Evolutionary conservation across 2,113 vertebrate genomes (phyloP).

Genomic region (Nycticryphes semicollaris): DNA sequence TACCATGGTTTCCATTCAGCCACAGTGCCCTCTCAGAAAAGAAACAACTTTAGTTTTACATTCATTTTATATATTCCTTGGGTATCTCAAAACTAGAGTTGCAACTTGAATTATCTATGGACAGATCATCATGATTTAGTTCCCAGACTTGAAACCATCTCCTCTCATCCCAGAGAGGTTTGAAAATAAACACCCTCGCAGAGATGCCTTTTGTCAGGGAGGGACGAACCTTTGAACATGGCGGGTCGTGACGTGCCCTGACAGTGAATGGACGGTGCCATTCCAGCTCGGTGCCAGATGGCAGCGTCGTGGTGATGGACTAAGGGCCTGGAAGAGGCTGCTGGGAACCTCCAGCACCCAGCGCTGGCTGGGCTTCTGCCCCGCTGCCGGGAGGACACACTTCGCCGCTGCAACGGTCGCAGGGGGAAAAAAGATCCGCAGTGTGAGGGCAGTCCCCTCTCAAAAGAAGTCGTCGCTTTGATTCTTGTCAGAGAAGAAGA

Average conservation of each 20-base stretch:
- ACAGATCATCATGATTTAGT: not conserved
- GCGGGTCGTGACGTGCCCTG: not conserved
- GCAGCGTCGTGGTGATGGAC: not conserved
- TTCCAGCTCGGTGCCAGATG: not conserved
- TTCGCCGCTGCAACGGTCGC: not conserved
- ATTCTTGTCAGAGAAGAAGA: not conserved
- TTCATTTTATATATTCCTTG: conserved; percentile 39
- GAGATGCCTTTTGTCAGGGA: conserved; percentile 25
- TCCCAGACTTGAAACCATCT: not conserved
- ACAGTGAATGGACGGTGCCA: not conserved
- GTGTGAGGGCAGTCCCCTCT: not conserved
- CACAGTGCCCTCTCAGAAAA: conserved; percentile 54
- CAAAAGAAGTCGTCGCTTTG: not conserved
- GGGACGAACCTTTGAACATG: not conserved
- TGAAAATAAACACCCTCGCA: conserved; percentile 17
- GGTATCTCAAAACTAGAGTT: conserved; percentile 15
- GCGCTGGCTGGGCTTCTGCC: not conserved
- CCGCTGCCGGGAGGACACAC: not conserved
- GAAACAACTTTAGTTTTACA: conserved; percentile 63
- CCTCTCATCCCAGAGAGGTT: not conserved
- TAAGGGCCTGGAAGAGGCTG: not conserved
- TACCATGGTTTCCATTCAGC: conserved; percentile 70
- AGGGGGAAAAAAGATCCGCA: accelerated
- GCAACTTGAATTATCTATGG: not conserved
- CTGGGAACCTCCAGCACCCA: not conserved